Evolutionary conservation across 2,888 invertebrate species (phyloP), one percentile per base, ranked within the genome.

Genomic region (Drosophila neoperkinsi): DNA sequence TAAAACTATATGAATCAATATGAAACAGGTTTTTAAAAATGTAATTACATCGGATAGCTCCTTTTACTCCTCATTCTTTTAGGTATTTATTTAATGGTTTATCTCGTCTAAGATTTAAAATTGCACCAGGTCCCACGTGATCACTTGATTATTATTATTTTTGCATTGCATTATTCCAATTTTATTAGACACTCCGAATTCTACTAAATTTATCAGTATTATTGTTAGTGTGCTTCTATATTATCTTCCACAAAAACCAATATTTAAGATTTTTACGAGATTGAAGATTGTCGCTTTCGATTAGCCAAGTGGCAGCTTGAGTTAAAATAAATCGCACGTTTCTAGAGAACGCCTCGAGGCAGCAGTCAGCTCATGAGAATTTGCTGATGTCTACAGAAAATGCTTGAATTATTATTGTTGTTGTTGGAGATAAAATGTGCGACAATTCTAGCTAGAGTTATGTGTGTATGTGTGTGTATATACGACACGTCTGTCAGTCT

Each of bases 371-470:
- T 50, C 21, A 25, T 49, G 38, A 74, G 67, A 74, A 74, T 82
- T 43, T 88, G 88, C 88, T 89, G 86, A 90, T 82, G 80, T 84
- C 69, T 77, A 84, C 90, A 89, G 41, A 84, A 79, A 84, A 60
- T 71, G 84, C 79, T 82, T 50, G 51, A 65, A 49, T 60, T 43
- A 33, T 30, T 58, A 3, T 38, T 66, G 77, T 62, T 64, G 52
- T 62, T 74, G 63, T 53, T 53, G 50, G 60, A 61, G 66, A 61
- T 70, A 82, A 81, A 84, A 82, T 90, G 71, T 72, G 87, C 87
- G 84, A 87, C 84, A 85, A 70, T 79, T 88, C 79, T 79, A 77
- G 60, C 66, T 66, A 72, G 66, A 77, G 78, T 78, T 71, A 56
- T 57, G 30, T 36, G 16, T 49, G 25, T 41, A 46, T 52, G 13